phyloP scores from a whole-genome alignment of 1,140 invertebrate species.

The Tigriopus japonicus region DNA sequence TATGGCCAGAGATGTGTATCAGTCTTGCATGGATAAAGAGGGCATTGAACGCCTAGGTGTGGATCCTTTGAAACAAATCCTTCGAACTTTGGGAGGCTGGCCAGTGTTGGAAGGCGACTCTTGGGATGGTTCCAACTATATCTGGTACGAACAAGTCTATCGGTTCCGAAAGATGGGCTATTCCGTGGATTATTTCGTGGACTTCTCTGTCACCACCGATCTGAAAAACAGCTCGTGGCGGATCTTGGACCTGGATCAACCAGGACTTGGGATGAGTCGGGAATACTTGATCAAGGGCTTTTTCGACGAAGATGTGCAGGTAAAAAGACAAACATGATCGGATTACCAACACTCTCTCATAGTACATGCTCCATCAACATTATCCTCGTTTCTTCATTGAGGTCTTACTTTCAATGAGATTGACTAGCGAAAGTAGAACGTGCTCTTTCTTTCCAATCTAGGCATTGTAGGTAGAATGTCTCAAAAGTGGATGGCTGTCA shows the following conservation, averaged over 20 bases:
- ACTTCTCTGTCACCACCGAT: conserved; percentile 70
- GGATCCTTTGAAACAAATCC: conserved; percentile 42
- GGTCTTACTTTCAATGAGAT: too few species aligned
- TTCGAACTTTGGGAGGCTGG: conserved; percentile 65
- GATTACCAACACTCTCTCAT: too few species aligned
- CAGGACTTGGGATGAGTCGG: background rate
- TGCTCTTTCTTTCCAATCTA: too few species aligned
- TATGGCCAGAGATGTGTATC: conserved; percentile 11
- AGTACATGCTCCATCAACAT: too few species aligned
- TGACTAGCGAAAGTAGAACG: too few species aligned
- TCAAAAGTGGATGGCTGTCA: too few species aligned
- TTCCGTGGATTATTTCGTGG: conserved; percentile 72
- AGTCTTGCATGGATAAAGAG: conserved; percentile 26
- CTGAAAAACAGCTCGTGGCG: conserved; percentile 60
- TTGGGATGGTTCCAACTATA: conserved; percentile 40
- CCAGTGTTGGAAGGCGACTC: conserved; percentile 53
- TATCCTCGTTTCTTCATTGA: too few species aligned
- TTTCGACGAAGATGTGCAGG: conserved; percentile 7
- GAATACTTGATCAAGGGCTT: conserved; percentile 11
- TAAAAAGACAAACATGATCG: background rate
- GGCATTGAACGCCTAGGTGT: conserved; percentile 50
- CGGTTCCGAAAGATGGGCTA: conserved; percentile 55
- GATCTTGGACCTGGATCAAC: conserved; percentile 9
- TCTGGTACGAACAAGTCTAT: conserved; percentile 62
- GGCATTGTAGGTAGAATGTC: too few species aligned